Evolutionary conservation across 2,888 invertebrate species (phyloP).

Genomic region (Netelia melanura): DNA sequence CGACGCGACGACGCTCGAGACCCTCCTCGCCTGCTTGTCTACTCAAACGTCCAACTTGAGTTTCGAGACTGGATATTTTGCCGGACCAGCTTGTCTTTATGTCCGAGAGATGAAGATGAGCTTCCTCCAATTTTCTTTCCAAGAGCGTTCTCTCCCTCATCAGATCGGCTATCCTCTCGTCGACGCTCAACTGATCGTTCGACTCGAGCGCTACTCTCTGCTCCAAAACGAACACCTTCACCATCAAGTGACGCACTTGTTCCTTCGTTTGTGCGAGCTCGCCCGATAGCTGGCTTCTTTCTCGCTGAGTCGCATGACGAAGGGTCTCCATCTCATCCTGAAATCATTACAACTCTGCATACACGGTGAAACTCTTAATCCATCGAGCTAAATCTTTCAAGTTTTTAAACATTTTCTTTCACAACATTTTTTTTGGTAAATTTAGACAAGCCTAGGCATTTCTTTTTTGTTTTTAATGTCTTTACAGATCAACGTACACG

Average conservation of each 20-base stretch:
- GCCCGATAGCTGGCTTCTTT: constrained; percentile 89
- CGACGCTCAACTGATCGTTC: constrained; percentile 84
- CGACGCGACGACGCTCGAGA: constrained; percentile 91
- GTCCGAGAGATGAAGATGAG: constrained; percentile 94
- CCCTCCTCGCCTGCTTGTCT: constrained; percentile 94
- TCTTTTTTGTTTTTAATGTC: constrained; percentile 16
- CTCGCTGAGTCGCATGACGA: constrained; percentile 90
- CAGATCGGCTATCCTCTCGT: constrained; percentile 87
- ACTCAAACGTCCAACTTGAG: constrained; percentile 94
- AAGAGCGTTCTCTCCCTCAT: constrained; percentile 89
- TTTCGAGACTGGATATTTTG: constrained; percentile 94
- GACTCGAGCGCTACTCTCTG: constrained; percentile 82
- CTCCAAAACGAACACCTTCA: constrained; percentile 87
- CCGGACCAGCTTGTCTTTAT: constrained; percentile 97
- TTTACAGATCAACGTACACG: constrained; percentile 17
- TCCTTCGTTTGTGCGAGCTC: constrained; percentile 91
- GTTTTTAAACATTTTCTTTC: constrained; percentile 17
- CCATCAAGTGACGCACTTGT: constrained; percentile 90
- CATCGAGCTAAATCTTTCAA: not conserved
- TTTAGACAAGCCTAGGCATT: constrained; percentile 45
- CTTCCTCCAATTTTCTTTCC: constrained; percentile 92
- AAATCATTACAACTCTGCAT: constrained; percentile 72
- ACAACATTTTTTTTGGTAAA: constrained; percentile 16
- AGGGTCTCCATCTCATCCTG: constrained; percentile 93
- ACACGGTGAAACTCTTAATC: constrained; percentile 47